Evolutionary conservation across 30 jellyfish, hydroid and myxozoan species (phyloP).

Genomic region (Turritopsis rubra): DNA sequence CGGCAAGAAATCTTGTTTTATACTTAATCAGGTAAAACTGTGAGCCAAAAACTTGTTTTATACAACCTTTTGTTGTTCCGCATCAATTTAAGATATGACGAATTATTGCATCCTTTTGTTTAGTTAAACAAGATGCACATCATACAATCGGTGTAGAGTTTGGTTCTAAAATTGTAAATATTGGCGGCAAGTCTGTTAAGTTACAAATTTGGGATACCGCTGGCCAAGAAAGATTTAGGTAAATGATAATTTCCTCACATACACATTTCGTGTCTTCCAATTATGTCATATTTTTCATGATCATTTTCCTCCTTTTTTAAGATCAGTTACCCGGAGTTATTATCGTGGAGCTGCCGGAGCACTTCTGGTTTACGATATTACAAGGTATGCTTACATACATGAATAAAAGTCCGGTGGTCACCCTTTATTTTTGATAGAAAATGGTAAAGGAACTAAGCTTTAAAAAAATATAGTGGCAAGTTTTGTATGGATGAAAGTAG

Average conservation of each 20-base stretch:
- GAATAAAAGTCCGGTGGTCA: too few species aligned
- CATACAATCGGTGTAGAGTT: constrained; percentile 99
- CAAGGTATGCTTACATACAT: constrained; percentile 57
- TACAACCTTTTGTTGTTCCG: too few species aligned
- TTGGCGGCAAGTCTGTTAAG: constrained; percentile 87
- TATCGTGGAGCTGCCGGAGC: constrained; percentile 77
- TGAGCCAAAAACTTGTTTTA: too few species aligned
- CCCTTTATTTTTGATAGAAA: too few species aligned
- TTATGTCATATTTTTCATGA: too few species aligned
- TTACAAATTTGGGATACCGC: constrained; percentile 99
- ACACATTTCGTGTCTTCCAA: not conserved
- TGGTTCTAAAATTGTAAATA: constrained; percentile 87
- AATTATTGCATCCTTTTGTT: not conserved
- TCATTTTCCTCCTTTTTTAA: not conserved
- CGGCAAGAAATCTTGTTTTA: too few species aligned
- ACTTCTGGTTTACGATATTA: constrained; percentile 65
- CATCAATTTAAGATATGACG: too few species aligned
- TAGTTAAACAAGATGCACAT: constrained; percentile 95
- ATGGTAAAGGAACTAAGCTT: too few species aligned
- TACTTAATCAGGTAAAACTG: too few species aligned
- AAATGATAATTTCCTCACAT: not conserved
- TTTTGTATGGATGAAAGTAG: too few species aligned
- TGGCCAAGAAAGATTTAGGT: constrained; percentile 99
- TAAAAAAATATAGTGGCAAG: too few species aligned
- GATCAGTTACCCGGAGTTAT: constrained; percentile 98